Evolutionary conservation across 2,888 invertebrate species (phyloP).

Genomic region (Drosophila anomelani): DNA sequence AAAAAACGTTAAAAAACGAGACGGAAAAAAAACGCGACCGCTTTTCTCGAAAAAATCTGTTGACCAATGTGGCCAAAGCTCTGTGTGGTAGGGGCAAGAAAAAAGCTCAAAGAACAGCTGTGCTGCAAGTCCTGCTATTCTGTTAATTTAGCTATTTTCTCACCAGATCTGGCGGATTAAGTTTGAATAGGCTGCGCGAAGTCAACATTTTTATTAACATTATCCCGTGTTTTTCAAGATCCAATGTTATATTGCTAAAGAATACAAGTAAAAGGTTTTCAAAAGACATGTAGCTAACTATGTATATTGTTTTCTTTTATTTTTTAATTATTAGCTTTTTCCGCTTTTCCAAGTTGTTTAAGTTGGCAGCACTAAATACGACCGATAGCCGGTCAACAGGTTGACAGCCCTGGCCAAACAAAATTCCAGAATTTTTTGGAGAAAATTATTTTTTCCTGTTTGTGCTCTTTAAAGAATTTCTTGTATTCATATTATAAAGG

Average conservation of each 20-base stretch:
- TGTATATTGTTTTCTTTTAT: no score
- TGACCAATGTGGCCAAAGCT: slow-evolving; percentile 7
- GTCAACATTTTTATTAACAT: no score
- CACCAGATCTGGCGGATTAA: not conserved
- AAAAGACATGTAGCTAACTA: no score
- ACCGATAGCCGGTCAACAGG: not conserved
- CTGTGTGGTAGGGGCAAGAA: not conserved
- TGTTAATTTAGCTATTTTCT: not conserved
- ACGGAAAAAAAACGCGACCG: slow-evolving; percentile 24
- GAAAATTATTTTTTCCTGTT: no score
- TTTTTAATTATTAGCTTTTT: not conserved
- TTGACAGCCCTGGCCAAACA: not conserved
- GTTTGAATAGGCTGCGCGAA: no score
- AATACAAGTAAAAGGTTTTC: no score
- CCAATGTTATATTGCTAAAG: no score
- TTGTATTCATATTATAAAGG: not conserved
- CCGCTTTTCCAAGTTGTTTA: no score
- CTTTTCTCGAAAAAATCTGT: slow-evolving; percentile 5
- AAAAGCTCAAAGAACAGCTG: slow-evolving; percentile 3
- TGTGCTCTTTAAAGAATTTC: not conserved
- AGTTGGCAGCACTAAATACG: not conserved
- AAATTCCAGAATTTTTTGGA: not conserved
- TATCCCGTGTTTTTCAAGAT: no score
- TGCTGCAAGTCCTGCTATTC: not conserved
- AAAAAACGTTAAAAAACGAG: slow-evolving; percentile 22